Evolutionary conservation across 2,888 invertebrate species (phyloP).

Genomic region (Patella ulyssiponensis): DNA sequence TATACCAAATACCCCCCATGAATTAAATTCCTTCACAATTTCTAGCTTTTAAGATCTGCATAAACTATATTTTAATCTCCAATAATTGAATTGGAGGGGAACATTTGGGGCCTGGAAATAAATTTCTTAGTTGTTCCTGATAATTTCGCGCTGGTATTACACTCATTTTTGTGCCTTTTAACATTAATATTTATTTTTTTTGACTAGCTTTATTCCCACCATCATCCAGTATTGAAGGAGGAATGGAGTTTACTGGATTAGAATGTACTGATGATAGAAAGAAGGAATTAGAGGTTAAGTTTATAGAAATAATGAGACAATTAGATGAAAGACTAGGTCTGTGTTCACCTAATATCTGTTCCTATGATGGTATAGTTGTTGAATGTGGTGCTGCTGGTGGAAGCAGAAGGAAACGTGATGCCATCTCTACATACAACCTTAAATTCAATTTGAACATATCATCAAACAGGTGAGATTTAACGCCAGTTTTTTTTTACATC

Average conservation of each 20-base stretch:
- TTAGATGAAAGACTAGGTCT: slow-evolving; percentile 45
- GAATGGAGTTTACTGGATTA: slow-evolving; percentile 44
- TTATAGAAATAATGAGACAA: slow-evolving; percentile 40
- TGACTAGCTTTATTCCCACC: slow-evolving; percentile 17
- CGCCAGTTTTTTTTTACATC: too few species aligned
- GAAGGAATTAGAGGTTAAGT: slow-evolving; percentile 33
- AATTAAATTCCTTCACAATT: too few species aligned
- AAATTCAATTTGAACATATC: slow-evolving; percentile 40
- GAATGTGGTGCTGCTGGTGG: slow-evolving; percentile 41
- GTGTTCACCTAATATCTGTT: slow-evolving; percentile 44
- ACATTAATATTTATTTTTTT: background rate
- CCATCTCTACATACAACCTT: slow-evolving; percentile 32
- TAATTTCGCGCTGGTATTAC: slow-evolving; percentile 19
- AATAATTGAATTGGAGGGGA: too few species aligned
- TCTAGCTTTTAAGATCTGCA: too few species aligned
- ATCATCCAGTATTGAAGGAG: slow-evolving; percentile 41
- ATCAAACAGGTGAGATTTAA: slow-evolving; percentile 42
- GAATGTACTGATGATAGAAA: slow-evolving; percentile 44
- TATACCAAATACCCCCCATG: too few species aligned
- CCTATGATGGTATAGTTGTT: slow-evolving; percentile 41
- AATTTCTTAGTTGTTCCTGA: background rate
- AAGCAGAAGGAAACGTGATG: slow-evolving; percentile 38
- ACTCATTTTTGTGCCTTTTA: slow-evolving; percentile 25
- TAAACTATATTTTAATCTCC: too few species aligned
- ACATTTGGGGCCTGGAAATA: too few species aligned